These are phyloP conservation scores for Ichneumoninae sp. DNA, from an alignment of 2,888 invertebrate species.

Conservation along the genomic window DNA sequence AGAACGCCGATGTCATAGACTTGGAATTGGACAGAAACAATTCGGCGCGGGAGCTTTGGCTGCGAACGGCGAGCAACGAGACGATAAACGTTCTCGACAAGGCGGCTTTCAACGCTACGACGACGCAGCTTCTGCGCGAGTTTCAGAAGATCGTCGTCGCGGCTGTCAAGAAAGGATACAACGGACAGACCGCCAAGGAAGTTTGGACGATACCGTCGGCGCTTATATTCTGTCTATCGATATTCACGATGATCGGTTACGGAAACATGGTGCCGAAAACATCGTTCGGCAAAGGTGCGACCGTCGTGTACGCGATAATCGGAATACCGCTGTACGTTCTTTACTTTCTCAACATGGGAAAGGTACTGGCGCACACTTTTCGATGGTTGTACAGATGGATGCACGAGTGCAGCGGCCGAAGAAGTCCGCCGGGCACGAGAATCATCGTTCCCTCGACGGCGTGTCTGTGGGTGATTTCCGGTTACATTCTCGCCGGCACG, in stretches of 20 bases:
- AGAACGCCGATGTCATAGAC: constrained; percentile 83
- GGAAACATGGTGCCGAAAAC: constrained; percentile 94
- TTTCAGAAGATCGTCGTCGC: constrained; percentile 88
- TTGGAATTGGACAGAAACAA: constrained; percentile 85
- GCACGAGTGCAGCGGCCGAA: constrained; percentile 84
- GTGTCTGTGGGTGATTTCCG: constrained; percentile 94
- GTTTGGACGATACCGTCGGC: constrained; percentile 95
- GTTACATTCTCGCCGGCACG: constrained; percentile 92
- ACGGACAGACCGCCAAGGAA: constrained; percentile 88
- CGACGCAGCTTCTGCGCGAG: constrained; percentile 87
- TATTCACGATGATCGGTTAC: constrained; percentile 97
- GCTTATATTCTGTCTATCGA: constrained; percentile 94
- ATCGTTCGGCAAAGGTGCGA: constrained; percentile 92
- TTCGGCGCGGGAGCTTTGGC: constrained; percentile 89
- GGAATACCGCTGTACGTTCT: constrained; percentile 95
- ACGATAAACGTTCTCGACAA: constrained; percentile 88
- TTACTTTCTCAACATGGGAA: constrained; percentile 96
- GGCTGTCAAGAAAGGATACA: constrained; percentile 89
- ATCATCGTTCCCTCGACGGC: constrained; percentile 95
- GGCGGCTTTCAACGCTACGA: constrained; percentile 86
- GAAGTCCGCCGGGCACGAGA: constrained; percentile 85
- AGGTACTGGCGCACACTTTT: constrained; percentile 92
- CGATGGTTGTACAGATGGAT: constrained; percentile 79
- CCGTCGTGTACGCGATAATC: constrained; percentile 94
- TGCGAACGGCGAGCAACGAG: constrained; percentile 86